Evolutionary conservation across 2,113 vertebrate species (phyloP).

Genomic region (Uria aalge): DNA sequence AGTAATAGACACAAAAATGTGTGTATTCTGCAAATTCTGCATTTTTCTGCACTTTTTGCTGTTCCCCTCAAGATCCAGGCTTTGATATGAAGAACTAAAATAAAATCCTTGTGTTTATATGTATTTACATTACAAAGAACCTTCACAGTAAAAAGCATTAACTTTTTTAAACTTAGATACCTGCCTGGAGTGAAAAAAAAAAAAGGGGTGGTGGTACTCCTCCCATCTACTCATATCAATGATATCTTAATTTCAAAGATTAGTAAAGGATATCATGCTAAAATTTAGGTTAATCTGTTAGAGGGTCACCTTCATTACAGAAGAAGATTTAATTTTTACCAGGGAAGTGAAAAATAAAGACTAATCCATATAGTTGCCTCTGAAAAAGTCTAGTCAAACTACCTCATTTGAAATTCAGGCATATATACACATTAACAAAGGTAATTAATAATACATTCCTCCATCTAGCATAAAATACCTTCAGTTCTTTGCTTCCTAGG

Average conservation of each 20-base stretch:
- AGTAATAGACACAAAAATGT: background rate
- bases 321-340: background rate
- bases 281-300: background rate
- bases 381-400: background rate
- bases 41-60: background rate
- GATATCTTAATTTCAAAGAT: background rate
- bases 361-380: background rate
- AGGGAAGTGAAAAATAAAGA: background rate
- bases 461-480: background rate
- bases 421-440: background rate
- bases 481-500: background rate
- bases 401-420: background rate
- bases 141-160: background rate
- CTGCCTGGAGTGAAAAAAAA: background rate
- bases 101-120: background rate
- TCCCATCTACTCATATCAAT: background rate
- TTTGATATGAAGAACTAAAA: background rate
- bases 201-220: background rate
- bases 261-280: background rate
- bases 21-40: background rate
- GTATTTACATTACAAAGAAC: conserved; percentile 7
- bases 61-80: background rate
- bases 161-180: background rate
- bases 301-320: background rate
- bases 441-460: background rate